Conservation (phyloP, 2,113 vertebrate species). For the Recurvirostra avosetta region DNA sequence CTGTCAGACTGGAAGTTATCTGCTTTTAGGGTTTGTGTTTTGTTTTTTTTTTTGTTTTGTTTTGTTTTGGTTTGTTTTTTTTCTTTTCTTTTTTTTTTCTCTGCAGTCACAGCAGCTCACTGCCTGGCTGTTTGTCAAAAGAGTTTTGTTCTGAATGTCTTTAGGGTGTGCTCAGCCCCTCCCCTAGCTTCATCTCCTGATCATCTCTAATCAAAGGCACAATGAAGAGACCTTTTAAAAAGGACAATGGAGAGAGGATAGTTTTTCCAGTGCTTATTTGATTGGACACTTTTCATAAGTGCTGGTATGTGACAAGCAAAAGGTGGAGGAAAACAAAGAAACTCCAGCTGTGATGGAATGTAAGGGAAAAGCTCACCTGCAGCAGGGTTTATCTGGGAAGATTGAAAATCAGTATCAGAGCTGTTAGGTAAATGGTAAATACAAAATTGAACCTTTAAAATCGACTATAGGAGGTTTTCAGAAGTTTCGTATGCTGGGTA, state of each 20-base stretch:
- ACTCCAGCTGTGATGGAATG: background rate
- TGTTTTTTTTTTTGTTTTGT: background rate
- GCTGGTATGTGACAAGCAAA: background rate
- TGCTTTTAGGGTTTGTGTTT: background rate
- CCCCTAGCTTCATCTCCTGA: background rate
- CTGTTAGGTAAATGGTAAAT: background rate
- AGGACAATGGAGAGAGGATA: background rate
- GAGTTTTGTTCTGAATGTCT: background rate
- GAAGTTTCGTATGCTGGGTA: background rate
- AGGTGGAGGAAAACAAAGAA: background rate
- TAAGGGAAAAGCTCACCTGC: background rate
- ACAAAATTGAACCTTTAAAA: background rate
- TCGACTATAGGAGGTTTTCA: background rate
- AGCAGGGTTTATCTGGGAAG: background rate
- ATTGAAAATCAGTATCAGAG: background rate
- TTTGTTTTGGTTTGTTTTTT: fast-evolving
- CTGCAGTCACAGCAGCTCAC: background rate
- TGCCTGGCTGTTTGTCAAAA: background rate
- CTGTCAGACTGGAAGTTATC: background rate
- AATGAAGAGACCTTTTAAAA: background rate
- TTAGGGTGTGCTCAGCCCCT: background rate
- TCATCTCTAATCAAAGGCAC: background rate
- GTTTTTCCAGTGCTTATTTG: background rate
- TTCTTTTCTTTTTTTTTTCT: background rate
- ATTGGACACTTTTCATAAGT: background rate